Evolutionary conservation across 2,888 invertebrate genomes (phyloP), one percentile per base, ranked within the genome.

Genomic region (Teinopalpus imperialis): DNA sequence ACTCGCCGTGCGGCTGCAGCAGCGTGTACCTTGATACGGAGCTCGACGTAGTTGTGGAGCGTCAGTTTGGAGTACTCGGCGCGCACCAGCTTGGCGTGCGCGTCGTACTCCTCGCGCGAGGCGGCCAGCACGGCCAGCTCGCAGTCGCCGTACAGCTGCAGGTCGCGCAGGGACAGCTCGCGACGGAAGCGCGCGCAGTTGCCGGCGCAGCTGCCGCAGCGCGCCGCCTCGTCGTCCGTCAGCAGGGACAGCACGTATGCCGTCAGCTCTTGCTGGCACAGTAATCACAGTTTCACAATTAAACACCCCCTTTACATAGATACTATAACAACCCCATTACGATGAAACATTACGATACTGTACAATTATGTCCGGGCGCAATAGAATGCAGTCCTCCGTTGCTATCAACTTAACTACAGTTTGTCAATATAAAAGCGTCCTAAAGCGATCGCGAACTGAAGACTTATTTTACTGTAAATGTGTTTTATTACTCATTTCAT

Each of bases 81-180:
- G 1, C 87, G 59, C 16, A 87, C 82, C 0, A 79, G 72, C 48
- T 73, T 72, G 9, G 86, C 83, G 48, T 87, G 86, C 0, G 73
- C 74, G 24, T 81, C 81, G 53, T 87, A 87, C 53, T 74, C 71
- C 47, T 75, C 81, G 2, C 67, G 45, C 1, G 69, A 59, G 0
- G 82, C 83, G 0, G 80, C 83, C 42, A 87, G 65, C 45, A 85
- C 80, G 0, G 81, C 81, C 41, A 87, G 72, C 68, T 88, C 87
- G 54, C 79, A 78, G 63, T 88, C 87, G 0, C 77, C 83, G 59
- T 82, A 87, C 41, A 87, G 69, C 54, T 73, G 81, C 51, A 82
- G 62, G 61, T 82, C 82, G 0, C 83, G 64, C 20, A 69, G 53
- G 3, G 64, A 55, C 6, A 9, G 18, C 16, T 20, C 49, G 14